Evolutionary conservation across 2,113 vertebrate species (phyloP), one percentile per base, ranked within the genome.

Genomic region (Hystrix brachyura): DNA sequence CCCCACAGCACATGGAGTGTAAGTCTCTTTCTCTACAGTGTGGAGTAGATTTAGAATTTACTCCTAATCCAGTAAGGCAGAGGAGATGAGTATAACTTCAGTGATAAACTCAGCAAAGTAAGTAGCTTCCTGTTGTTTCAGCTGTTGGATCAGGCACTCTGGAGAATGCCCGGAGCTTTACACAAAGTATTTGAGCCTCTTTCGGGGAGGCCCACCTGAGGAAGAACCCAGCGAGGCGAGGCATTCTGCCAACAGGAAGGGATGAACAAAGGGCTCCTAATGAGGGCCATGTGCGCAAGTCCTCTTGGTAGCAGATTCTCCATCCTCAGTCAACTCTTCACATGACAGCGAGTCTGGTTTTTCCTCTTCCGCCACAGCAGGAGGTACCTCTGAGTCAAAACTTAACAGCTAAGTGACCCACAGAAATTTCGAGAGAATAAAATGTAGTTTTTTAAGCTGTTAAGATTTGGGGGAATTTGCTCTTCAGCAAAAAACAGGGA

Each of bases 171-270:
- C 64, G 7, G 3, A 1, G 0, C 46, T n/a, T 21, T 38, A 1
- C 34, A 18, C 29, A 67, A 17, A 51, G 4, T 1, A 57, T 27
- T 64, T 13, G 25, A 53, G 0, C 0, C 38, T 17, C 32, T 6
- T 19, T 57, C 2, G 17, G 1, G 46, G 32, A 71, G 0, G 3
- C 0, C 7, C 43, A 23, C 2, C 0, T 7, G 14, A 0, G 57
- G 1, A 51, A 88, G 34, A 93, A 57, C 7, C 25, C 8, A 32
- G 25, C 0, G 8, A 53, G 7, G 25, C 0, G 8, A 53, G 7
- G 12, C 9, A 10, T 27, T 38, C 46, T 79, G 25, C 55, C 55
- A 69, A n/a, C 3, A 46, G 0, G 9, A 25, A 64, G 13, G 2
- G 32, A 85, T 29, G 83, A 74, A 65, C 0, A 0, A 2, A 84